Base-by-base conservation (phyloP, 1,140 invertebrate species). In the Nasonia vitripennis region DNA sequence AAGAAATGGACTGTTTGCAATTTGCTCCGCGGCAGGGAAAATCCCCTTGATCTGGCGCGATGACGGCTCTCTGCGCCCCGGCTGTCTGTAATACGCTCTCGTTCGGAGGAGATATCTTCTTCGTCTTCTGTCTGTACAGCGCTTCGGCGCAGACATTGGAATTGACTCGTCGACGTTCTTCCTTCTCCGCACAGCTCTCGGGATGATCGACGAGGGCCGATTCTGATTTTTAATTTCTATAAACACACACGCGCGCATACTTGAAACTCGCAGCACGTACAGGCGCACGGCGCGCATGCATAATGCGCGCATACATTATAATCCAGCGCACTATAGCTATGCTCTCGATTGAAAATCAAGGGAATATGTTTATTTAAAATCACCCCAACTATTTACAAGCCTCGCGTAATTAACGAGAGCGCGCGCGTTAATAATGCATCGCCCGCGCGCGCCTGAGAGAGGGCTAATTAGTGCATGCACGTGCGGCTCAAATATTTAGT, bases 1-100 rank as follows among this genome's bases (percentile, higher is more conserved):
- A 80, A 80, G 78, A 80, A 68, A 80, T 27, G 45, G 77, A 55
- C 45, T 78, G 77, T 78, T 75, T 78, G 77, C 77, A 48, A 55
- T 55, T n/a, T 51, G 48, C 45, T 45, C 41, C 41, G 41, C 3
- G 37, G 37, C 45, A 20, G 48, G 14, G 77, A 23, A 62, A 78
- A 78, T 17, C 45, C 77, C 77, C 77, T 78, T 55, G 77, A 78
- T 78, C 48, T 78, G n/a, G 45, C 23, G 37, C 37, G 77, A 55
- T 55, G 77, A 78, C 48, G 77, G 77, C 55, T 62, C n/a, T 62
- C 34, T 71, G 68, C 68, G 70, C 11, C 70, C 1, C 70, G 31
- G 17, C 34, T 10, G 27, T 17, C 27, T 10, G 37, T 75, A 75
- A 75, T 75, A 20, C 74, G 74, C 34, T 20, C 5, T 41, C 74